Evolutionary conservation across 2,888 invertebrate genomes (phyloP), one percentile per base, ranked within the genome.

Genomic region (Sphecodes monilicornis): DNA sequence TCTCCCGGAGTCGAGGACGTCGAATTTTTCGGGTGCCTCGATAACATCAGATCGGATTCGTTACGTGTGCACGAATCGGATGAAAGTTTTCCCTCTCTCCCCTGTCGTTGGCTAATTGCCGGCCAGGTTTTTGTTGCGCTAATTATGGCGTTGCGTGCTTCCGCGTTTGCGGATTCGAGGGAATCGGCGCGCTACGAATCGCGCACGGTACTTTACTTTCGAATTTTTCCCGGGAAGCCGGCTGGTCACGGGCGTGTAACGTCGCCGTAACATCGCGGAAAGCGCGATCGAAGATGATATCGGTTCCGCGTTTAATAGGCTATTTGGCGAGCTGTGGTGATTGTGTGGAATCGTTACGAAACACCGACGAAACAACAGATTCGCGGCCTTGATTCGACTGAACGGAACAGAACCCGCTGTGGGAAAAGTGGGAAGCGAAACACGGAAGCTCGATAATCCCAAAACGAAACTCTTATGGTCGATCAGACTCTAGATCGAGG

Each of bases 21-120:
- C 10, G n/a, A 46, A 72, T 70, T 76, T 83, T 83, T 69, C 54
- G 60, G 57, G 29, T 57, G 43, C 2, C 41, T 0, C 66, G 80
- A 76, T 78, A 80, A 4, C 29, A 73, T 71, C 69, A 70, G 41
- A 68, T 78, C 68, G 80, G 79, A 79, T 76, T 66, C 74, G 74
- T 89, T 89, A 87, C 87, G 87, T 78, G 75, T 76, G 76, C 76
- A 66, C 73, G 71, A 71, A 36, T 6, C 64, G 76, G 64, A 86
- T 76, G 88, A 88, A 89, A 89, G 82, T 89, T 76, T n/a, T 71
- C 64, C 73, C 78, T 86, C 86, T 57, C 84, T 64, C 73, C 72
- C 46, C 26, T 43, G 32, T 11, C 13, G 11, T 29, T 22, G 16
- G 57, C 66, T 84, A 85, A 89, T 89, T 84, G 70, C 60, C 50